Percentiles rank a stretch among this genome's conserved stretches.
Conservation (phyloP, 2,888 invertebrate genomes). For the Drosophila siamana region DNA sequence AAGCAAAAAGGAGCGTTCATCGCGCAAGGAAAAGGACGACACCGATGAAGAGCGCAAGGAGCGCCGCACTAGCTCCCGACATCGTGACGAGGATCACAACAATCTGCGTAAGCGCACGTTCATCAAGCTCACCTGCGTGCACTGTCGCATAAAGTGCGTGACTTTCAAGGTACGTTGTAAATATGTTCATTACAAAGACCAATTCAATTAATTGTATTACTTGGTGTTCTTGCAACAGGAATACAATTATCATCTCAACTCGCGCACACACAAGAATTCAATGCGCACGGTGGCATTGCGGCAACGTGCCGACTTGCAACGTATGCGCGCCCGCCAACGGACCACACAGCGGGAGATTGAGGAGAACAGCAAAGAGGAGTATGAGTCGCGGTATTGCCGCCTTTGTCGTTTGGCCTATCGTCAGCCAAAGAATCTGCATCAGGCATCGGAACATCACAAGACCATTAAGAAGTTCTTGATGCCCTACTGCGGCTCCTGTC, state of each 20-base stretch:
- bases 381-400: constrained; percentile 90
- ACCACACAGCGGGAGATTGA: constrained; percentile 92
- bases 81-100: constrained; percentile 76
- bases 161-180: constrained; percentile 88
- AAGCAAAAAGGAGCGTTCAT: constrained; percentile 72
- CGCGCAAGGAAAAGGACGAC: constrained; percentile 81
- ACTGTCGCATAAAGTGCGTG: constrained; percentile 90
- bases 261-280: constrained; percentile 89
- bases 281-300: constrained; percentile 91
- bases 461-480: constrained; percentile 94
- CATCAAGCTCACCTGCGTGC: constrained; percentile 91
- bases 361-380: constrained; percentile 88
- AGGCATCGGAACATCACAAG: constrained; percentile 92
- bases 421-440: constrained; percentile 91
- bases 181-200: background rate
- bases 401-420: constrained; percentile 92
- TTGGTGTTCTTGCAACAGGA: constrained; percentile 85
- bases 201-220: no score
- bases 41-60: constrained; percentile 82
- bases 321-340: constrained; percentile 92
- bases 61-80: constrained; percentile 63
- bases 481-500: constrained; percentile 92
- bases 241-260: constrained; percentile 91
- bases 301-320: constrained; percentile 90
- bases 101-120: constrained; percentile 84